A percentile compares a stretch with the other conserved stretches of the same genome.
phyloP scores from a whole-genome alignment of 2,113 vertebrate species.

The Octodon degus region DNA sequence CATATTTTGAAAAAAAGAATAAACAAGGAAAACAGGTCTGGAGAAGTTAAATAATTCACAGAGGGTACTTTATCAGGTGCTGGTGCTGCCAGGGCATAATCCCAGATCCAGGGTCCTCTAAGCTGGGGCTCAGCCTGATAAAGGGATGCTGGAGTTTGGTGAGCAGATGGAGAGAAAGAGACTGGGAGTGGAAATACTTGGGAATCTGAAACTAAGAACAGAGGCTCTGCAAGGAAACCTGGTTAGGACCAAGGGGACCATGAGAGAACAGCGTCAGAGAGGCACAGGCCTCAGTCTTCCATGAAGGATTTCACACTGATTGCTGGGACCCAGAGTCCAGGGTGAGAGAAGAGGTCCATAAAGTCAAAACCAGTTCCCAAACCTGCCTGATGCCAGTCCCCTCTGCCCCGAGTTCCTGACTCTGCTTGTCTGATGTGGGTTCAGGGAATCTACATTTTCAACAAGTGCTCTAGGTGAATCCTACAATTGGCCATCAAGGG shows the following conservation, averaged over 20 bases:
- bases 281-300: background rate
- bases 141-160: background rate
- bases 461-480: background rate
- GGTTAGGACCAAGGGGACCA: background rate
- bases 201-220: background rate
- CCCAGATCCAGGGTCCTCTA: background rate
- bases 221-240: background rate
- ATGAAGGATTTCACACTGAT: background rate
- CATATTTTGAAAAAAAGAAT: background rate
- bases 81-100: background rate
- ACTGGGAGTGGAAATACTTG: background rate
- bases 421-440: background rate
- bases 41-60: background rate
- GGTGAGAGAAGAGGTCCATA: background rate
- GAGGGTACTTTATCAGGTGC: background rate
- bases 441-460: background rate
- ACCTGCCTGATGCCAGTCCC: background rate
- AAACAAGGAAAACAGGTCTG: background rate
- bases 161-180: background rate
- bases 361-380: background rate
- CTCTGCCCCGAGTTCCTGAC: background rate
- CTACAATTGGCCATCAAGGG: background rate
- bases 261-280: background rate
- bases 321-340: background rate
- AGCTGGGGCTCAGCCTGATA: background rate